Base-by-base conservation (phyloP, 2,797 vertebrate species). In the Champsocephalus esox region DNA sequence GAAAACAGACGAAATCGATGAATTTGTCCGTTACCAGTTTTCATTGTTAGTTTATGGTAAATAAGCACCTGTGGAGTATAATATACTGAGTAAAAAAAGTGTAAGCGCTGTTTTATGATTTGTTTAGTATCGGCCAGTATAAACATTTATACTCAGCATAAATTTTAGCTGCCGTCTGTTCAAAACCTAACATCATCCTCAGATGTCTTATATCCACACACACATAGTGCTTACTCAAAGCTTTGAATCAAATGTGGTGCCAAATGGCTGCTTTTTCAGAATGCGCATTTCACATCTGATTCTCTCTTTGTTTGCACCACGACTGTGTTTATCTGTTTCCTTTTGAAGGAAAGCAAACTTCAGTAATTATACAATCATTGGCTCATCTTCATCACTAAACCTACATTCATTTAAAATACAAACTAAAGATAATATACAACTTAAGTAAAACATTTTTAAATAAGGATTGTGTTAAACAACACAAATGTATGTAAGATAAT, bases 101-200 rank as follows among this genome's bases (percentile, higher is more conserved):
- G 17, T 41, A 70, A 43, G 52, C 38, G 38, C 28, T 59, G 9
- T 73, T 84, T 80, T 70, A 74, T 79, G 55, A 38, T 44, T 77
- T 67, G 54, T 77, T 78, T 78, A 72, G 75, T 62, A 50, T 66
- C 66, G 55, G 34, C 12, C 49, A 61, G 28, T 60, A 77, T 76
- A 70, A 64, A 79, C 49, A 75, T 75, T 76, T 86, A 78, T 86
- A 32, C 46, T 71, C 66, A 61, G 56, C 55, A 72, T 77, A 66
- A 17, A 74, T 60, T 72, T 80, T 56, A 68, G 56, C 49, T 57
- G 75, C 52, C 59, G 43, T 81, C 63, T 83, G 57, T 82, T 70
- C 45, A 65, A 58, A 61, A 38, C 12, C 19, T 8, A 66, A 83
- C n/a, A 16, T 63, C 38, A 49, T 43, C 46, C 44, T 61, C 46